Conservation (phyloP, 2,888 invertebrate species). For the Aleiodes testaceus region DNA sequence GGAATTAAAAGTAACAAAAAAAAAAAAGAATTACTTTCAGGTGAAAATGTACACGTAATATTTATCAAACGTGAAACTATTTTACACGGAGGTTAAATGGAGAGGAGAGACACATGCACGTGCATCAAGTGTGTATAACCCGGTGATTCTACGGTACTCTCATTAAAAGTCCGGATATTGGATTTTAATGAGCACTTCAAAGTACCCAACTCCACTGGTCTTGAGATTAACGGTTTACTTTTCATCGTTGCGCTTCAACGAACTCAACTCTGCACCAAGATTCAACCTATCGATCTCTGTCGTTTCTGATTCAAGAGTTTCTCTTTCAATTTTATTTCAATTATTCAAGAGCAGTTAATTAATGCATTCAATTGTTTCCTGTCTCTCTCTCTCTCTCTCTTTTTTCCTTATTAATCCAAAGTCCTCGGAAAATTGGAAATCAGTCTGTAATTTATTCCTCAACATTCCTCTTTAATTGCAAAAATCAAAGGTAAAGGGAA, state of each 20-base stretch:
- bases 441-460: too few relatives aligned
- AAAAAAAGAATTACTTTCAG: not conserved
- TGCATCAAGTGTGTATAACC: conserved; percentile 23
- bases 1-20: not conserved
- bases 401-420: not conserved
- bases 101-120: not conserved
- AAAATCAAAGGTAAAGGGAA: too few relatives aligned
- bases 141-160: conserved; percentile 15
- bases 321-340: conserved; percentile 39
- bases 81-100: not conserved
- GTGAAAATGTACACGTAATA: too few relatives aligned
- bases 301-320: conserved; percentile 34
- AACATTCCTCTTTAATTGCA: too few relatives aligned
- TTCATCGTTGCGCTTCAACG: conserved; percentile 41
- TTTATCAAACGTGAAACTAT: not conserved
- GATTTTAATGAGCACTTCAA: conserved; percentile 47
- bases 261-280: conserved; percentile 19
- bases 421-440: too few relatives aligned
- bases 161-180: conserved; percentile 49
- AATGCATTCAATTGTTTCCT: conserved; percentile 34
- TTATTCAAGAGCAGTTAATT: conserved; percentile 44
- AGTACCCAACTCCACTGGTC: conserved; percentile 38
- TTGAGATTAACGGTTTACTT: conserved; percentile 48
- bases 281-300: conserved; percentile 31
- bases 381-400: not conserved